Conservation (phyloP, 2,797 vertebrate species). For the Gallinago solitaria region DNA sequence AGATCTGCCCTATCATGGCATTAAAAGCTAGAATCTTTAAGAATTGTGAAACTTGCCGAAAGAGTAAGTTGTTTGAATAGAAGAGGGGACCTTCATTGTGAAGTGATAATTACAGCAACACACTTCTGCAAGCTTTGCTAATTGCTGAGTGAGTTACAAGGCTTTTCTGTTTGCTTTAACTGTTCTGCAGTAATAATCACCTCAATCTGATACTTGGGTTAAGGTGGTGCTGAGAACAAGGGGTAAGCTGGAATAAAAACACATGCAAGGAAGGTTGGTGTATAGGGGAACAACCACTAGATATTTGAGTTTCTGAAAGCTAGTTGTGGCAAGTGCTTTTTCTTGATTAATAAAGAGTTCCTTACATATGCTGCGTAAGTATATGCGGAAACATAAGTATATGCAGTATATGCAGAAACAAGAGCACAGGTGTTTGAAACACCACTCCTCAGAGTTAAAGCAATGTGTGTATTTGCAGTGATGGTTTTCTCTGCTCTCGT, state of each 20-base stretch:
- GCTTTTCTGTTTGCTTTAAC: background rate
- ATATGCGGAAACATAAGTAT: background rate
- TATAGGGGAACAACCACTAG: background rate
- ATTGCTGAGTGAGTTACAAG: background rate
- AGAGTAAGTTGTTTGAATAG: background rate
- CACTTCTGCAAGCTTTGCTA: background rate
- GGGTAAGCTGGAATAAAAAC: background rate
- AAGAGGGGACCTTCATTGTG: background rate
- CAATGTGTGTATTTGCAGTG: background rate
- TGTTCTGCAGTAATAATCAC: background rate
- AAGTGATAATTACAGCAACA: background rate
- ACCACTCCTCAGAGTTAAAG: background rate
- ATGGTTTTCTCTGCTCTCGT: background rate
- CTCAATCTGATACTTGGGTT: background rate
- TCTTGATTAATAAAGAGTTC: background rate
- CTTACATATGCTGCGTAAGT: background rate
- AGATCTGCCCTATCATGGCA: background rate
- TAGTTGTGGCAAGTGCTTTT: background rate
- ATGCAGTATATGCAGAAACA: background rate
- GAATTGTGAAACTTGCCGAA: background rate
- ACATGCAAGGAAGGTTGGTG: background rate
- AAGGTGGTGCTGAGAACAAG: background rate
- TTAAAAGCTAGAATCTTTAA: background rate
- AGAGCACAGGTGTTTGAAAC: background rate
- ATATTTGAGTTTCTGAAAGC: background rate